These are phyloP conservation scores for Coelopa frigida DNA, from an alignment of 1,140 invertebrate species.

Conservation along the genomic window DNA sequence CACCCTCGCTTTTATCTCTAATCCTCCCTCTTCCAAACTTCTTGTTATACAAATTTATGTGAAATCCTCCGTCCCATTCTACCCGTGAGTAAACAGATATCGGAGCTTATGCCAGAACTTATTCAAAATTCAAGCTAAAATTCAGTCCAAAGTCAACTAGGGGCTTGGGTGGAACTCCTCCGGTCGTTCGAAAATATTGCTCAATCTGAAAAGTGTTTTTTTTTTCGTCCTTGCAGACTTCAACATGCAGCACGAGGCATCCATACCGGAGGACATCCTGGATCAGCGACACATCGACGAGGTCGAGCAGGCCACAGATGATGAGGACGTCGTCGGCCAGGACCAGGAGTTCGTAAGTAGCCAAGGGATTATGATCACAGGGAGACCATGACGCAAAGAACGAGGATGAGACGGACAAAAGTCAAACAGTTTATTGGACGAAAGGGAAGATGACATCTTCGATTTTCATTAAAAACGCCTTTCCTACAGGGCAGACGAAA, in stretches of 20 bases:
- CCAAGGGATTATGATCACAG: conserved; percentile 2
- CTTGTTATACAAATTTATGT: too few relatives aligned
- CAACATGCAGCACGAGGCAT: conserved; percentile 40
- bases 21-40: too few relatives aligned
- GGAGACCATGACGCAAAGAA: not conserved
- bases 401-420: not conserved
- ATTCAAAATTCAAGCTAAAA: too few relatives aligned
- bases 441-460: too few relatives aligned
- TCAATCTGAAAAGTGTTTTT: conserved; percentile 6
- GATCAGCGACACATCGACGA: conserved; percentile 25
- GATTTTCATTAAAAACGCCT: too few relatives aligned
- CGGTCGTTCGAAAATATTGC: too few relatives aligned
- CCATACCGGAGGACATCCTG: conserved; percentile 41
- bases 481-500: too few relatives aligned
- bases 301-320: conserved; percentile 14
- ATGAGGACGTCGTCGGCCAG: conserved; percentile 24
- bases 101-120: too few relatives aligned
- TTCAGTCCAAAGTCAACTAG: conserved; percentile 1
- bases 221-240: conserved; percentile 23
- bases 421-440: too few relatives aligned
- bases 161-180: not conserved
- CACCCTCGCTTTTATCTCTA: too few relatives aligned
- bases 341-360: conserved; percentile 28
- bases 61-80: too few relatives aligned
- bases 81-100: too few relatives aligned